These are phyloP conservation scores for Leucophenga varia DNA, from an alignment of 1,140 invertebrate species.

Conservation along the genomic window DNA sequence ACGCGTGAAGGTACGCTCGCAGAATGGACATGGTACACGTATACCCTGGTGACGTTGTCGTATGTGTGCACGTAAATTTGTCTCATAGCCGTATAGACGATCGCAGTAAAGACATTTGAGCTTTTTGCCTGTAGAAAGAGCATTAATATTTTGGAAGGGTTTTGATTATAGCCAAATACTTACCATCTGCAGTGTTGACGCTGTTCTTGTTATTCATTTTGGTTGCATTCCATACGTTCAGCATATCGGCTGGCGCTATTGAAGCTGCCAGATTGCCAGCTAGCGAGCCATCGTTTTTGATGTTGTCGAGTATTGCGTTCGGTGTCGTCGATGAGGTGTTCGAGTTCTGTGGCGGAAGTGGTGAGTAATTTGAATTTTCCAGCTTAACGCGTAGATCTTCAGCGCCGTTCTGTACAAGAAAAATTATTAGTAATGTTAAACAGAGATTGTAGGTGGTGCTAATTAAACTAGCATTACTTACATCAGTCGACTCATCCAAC, in stretches of 20 bases:
- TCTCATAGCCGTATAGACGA: conserved; percentile 89
- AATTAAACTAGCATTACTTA: conserved; percentile 25
- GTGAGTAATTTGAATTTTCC: conserved; percentile 60
- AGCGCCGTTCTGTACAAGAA: conserved; percentile 40
- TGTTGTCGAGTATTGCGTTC: conserved; percentile 58
- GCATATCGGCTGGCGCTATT: conserved; percentile 54
- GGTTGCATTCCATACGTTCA: conserved; percentile 56
- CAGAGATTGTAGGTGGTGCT: background rate
- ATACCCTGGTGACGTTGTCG: conserved; percentile 87
- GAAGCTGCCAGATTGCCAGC: conserved; percentile 47
- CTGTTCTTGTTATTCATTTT: conserved; percentile 57
- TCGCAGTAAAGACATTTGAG: conserved; percentile 90
- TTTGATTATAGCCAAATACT: conserved; percentile 8
- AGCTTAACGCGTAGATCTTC: conserved; percentile 64
- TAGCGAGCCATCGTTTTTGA: conserved; percentile 57
- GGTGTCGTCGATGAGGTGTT: conserved; percentile 60
- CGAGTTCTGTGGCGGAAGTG: conserved; percentile 51
- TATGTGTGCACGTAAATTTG: conserved; percentile 86
- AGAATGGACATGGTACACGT: conserved; percentile 83
- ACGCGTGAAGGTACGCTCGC: conserved; percentile 85
- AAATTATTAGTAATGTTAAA: background rate
- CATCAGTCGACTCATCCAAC: conserved; percentile 54
- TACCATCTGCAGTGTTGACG: conserved; percentile 55
- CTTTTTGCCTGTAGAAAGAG: conserved; percentile 72
- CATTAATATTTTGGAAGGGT: background rate